Evolutionary conservation across 53 echinoderm and acorn worm genomes (phyloP).

Genomic region (Echinometra lucunter): DNA sequence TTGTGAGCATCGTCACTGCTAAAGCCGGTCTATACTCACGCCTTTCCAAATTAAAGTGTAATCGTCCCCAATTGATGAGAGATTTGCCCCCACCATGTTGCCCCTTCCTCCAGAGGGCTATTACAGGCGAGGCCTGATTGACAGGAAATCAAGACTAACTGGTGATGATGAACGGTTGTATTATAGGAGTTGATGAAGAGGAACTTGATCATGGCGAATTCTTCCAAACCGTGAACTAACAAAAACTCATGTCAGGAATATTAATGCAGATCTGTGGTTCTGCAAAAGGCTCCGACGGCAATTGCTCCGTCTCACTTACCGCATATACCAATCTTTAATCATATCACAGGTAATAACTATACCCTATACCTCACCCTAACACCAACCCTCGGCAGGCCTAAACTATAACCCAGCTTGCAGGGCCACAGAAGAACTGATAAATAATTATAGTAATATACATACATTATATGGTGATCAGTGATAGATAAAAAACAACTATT

Average conservation of each 20-base stretch:
- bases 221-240: background rate
- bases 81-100: background rate
- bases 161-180: background rate
- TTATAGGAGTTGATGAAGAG: constrained; percentile 14
- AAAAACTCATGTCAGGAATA: background rate
- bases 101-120: background rate
- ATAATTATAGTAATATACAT: no score
- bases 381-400: no score
- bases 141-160: background rate
- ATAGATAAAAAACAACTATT: no score
- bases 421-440: no score
- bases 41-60: background rate
- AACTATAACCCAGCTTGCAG: no score
- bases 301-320: no score
- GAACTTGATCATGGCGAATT: background rate
- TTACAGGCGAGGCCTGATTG: background rate
- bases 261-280: no score
- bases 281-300: no score
- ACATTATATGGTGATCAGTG: no score
- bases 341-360: no score
- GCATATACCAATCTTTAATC: no score
- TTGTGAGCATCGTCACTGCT: background rate
- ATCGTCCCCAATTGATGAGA: background rate
- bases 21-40: background rate
- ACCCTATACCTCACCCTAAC: no score